These are phyloP conservation scores for Ligdia adustata DNA, from an alignment of 2,888 invertebrate genomes.

Conservation along the genomic window DNA sequence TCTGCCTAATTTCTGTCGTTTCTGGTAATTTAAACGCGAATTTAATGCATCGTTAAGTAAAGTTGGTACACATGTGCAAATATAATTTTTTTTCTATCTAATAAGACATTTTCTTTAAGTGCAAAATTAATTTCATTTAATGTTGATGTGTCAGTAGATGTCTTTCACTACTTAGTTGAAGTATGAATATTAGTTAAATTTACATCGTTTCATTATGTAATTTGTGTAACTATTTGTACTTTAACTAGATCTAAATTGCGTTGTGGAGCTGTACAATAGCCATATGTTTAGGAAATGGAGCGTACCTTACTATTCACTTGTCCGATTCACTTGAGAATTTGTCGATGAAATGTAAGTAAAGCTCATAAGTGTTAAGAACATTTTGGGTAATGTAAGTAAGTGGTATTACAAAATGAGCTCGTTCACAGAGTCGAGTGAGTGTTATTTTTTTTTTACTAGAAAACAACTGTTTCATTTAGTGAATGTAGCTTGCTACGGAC, in stretches of 20 bases:
- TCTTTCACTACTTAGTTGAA: slow-evolving; percentile 74
- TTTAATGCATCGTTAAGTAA: slow-evolving; percentile 70
- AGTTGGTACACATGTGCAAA: slow-evolving; percentile 69
- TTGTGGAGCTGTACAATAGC: slow-evolving; percentile 81
- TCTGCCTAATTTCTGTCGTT: slow-evolving; percentile 67
- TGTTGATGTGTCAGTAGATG: slow-evolving; percentile 79
- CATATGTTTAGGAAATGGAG: slow-evolving; percentile 79
- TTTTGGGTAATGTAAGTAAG: slow-evolving; percentile 80
- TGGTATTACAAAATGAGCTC: slow-evolving; percentile 78
- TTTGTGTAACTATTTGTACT: slow-evolving; percentile 81
- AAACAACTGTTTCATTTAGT: slow-evolving; percentile 72
- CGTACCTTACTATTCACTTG: slow-evolving; percentile 75
- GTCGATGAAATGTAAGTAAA: slow-evolving; percentile 76
- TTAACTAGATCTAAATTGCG: slow-evolving; percentile 82
- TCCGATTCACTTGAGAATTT: slow-evolving; percentile 69
- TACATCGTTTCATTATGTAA: slow-evolving; percentile 77
- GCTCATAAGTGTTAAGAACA: slow-evolving; percentile 80
- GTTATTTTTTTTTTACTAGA: slow-evolving; percentile 77
- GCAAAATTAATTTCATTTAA: slow-evolving; percentile 70
- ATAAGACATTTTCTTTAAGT: slow-evolving; percentile 77
- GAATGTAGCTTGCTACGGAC: slow-evolving; percentile 79
- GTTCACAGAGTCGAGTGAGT: slow-evolving; percentile 77
- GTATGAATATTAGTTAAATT: slow-evolving; percentile 79
- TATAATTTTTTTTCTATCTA: slow-evolving; percentile 73
- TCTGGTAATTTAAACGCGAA: slow-evolving; percentile 64